Percentiles rank a stretch among this genome's conserved stretches.
These are phyloP conservation scores for Nylanderia fulva DNA, from an alignment of 1,140 invertebrate genomes.

Conservation along the genomic window DNA sequence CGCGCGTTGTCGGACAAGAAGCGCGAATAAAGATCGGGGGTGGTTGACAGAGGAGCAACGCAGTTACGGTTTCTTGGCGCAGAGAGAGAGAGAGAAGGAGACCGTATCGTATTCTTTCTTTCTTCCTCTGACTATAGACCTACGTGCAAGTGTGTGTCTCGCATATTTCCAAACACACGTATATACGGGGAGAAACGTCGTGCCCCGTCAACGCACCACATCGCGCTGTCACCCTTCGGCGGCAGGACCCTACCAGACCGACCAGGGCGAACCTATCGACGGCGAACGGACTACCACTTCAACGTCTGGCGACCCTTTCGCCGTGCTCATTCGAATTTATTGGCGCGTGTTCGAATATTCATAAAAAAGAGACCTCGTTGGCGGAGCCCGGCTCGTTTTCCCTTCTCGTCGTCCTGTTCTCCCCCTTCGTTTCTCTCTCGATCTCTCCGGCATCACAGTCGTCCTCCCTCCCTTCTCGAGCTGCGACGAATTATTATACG, in stretches of 20 bases:
- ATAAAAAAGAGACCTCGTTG: constrained; percentile 78
- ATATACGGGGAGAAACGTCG: constrained; percentile 40
- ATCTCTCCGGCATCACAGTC: constrained; percentile 17
- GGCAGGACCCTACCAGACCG: constrained; percentile 67
- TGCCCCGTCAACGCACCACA: constrained; percentile 64
- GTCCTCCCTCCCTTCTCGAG: background rate
- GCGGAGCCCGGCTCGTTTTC: constrained; percentile 53
- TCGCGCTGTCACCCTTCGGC: constrained; percentile 63
- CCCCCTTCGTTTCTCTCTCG: background rate
- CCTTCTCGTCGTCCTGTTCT: background rate
- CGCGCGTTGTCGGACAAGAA: constrained; percentile 65
- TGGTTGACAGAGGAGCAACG: constrained; percentile 53
- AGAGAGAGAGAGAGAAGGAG: constrained; percentile 44
- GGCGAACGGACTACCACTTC: constrained; percentile 81
- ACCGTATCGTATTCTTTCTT: constrained; percentile 58
- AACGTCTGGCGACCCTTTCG: constrained; percentile 82
- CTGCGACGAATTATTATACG: constrained; percentile 73
- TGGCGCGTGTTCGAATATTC: constrained; percentile 85
- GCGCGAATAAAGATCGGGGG: constrained; percentile 64
- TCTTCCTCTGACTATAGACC: constrained; percentile 32
- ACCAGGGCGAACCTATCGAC: constrained; percentile 75
- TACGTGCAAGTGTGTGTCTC: constrained; percentile 26
- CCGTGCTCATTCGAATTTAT: constrained; percentile 85
- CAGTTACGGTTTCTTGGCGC: constrained; percentile 51
- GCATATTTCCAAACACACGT: constrained; percentile 44